These are phyloP conservation scores for Sterrhoptilus dennistouni DNA, from an alignment of 2,113 vertebrate genomes.

Conservation along the genomic window DNA sequence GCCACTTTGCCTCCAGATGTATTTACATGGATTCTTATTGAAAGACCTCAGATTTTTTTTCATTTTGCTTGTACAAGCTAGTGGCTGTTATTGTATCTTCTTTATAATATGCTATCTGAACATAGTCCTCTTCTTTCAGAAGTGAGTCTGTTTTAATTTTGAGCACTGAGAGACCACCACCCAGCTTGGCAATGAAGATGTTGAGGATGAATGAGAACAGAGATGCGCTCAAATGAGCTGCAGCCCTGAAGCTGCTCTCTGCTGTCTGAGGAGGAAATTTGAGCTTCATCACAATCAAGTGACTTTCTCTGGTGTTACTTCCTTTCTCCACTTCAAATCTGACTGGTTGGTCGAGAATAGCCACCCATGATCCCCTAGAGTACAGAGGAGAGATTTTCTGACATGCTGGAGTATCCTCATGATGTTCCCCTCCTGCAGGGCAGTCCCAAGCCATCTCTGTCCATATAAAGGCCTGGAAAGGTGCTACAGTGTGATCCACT, in stretches of 20 bases:
- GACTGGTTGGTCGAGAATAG: fast-evolving
- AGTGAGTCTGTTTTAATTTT: not conserved
- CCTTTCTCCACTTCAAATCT: not conserved
- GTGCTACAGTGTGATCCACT: not conserved
- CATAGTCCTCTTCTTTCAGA: not conserved
- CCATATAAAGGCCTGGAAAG: not conserved
- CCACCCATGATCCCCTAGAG: not conserved
- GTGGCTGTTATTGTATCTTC: not conserved
- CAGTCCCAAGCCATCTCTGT: not conserved
- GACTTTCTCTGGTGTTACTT: not conserved
- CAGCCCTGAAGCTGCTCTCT: not conserved
- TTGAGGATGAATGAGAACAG: not conserved
- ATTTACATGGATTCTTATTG: not conserved
- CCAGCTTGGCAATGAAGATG: not conserved
- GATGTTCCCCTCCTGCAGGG: not conserved
- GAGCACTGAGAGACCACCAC: not conserved
- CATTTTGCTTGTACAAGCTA: not conserved
- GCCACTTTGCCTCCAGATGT: not conserved
- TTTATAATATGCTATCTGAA: not conserved
- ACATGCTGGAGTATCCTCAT: fast-evolving
- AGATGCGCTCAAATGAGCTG: not conserved
- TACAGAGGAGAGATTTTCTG: not conserved
- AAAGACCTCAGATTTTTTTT: not conserved
- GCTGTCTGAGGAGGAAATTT: not conserved
- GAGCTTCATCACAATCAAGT: not conserved